Evolutionary conservation across 2,888 invertebrate genomes (phyloP), one percentile per base, ranked within the genome.

Genomic region (Quadroppia sp.): DNA sequence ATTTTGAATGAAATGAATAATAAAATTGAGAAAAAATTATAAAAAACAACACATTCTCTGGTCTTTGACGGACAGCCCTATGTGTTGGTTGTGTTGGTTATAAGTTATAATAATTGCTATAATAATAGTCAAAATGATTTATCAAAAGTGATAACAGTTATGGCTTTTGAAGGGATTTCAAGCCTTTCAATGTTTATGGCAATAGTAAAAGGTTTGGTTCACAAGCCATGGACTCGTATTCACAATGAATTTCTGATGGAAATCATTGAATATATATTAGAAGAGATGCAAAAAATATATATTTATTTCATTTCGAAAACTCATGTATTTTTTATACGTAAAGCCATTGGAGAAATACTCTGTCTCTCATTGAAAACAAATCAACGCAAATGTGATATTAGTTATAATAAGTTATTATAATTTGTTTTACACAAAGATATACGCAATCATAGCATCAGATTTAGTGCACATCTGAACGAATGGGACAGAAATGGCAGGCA

Each of bases 401-500:
- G 28, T 69, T 30, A 61, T 61, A 61, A 64, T 64, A 28, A 28
- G 28, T 56, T 64, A 69, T 40, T 45, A 69, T 69, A 69, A 69
- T 69, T 45, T 40, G 23, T 11, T 42, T 30, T 17, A 30, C 9
- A 69, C 7, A 30, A 30, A 25, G 59, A 30, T 59, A 59, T 59
- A 30, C 25, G 59, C 59, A 59, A 59, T 59, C 59, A 59, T 25
- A 9, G 42, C 1, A 40, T 69, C 17, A 69, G 69, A 69, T 69
- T 69, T 42, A 69, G 42, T 69, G 69, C 23, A 25, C n/a, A 69
- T 69, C 42, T 45, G 9, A 69, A 3, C 23, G 42, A 69, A 42
- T 25, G 2, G 69, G 69, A 69, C 69, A 69, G 69, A 23, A 69
- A 69, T 69, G 45, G 69, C 69, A 69, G 69, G 69, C 69, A 69